phyloP scores from a whole-genome alignment of 2,797 vertebrate species.

The Acanthopagrus latus region DNA sequence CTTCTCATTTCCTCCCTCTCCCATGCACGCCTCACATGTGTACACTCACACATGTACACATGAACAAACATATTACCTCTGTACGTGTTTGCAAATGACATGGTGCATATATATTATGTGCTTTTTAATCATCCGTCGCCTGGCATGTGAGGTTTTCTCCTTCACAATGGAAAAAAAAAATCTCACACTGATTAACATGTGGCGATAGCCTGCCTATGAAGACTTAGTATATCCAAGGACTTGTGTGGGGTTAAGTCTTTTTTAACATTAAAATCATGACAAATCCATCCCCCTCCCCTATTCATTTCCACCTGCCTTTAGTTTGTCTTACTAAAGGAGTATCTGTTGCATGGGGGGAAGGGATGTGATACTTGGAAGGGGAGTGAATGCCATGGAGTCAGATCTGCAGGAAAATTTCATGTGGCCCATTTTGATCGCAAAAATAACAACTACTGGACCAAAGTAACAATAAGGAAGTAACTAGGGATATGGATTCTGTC shows the following conservation, averaged over 20 bases:
- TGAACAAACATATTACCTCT: conserved; percentile 22
- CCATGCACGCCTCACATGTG: conserved; percentile 8
- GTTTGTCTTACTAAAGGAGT: conserved; percentile 12
- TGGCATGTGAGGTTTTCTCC: neutral
- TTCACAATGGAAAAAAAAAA: neutral
- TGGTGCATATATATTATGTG: neutral
- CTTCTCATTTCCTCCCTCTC: conserved; percentile 57
- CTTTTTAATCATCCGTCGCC: conserved; percentile 9
- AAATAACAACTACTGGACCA: conserved; percentile 10
- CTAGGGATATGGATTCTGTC: conserved; percentile 21
- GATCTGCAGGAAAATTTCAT: conserved; percentile 48
- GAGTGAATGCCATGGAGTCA: conserved; percentile 32
- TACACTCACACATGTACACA: conserved; percentile 32
- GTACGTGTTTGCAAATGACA: conserved; percentile 21
- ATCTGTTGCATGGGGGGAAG: neutral
- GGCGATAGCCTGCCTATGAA: conserved; percentile 5
- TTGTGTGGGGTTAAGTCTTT: neutral
- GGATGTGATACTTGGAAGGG: conserved; percentile 14
- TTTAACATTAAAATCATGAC: conserved; percentile 54
- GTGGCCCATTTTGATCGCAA: conserved; percentile 31
- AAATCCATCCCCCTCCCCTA: conserved; percentile 37
- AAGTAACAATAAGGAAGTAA: conserved; percentile 41
- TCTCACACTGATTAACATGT: conserved; percentile 21
- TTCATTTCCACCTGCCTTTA: conserved; percentile 34
- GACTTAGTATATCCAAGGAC: conserved; percentile 12